Evolutionary conservation across 2,797 vertebrate genomes (phyloP).

Genomic region (Acanthornis magna): DNA sequence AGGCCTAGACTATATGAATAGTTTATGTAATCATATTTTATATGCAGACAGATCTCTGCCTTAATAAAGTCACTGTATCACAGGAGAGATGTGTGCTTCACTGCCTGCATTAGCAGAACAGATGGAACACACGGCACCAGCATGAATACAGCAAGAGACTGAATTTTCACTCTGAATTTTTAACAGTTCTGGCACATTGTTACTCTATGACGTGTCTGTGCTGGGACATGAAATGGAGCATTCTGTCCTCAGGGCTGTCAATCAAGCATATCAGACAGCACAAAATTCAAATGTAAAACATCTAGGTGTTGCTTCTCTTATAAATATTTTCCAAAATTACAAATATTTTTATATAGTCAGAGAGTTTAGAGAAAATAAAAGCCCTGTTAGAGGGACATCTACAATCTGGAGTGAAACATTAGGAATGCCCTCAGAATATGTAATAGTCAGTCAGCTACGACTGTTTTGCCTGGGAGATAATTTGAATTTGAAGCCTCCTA

Average conservation of each 20-base stretch:
- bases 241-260: neutral
- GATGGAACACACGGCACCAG: neutral
- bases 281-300: neutral
- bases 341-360: neutral
- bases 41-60: slow-evolving; percentile 2
- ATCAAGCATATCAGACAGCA: neutral
- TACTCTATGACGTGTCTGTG: neutral
- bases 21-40: slow-evolving; percentile 29
- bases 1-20: slow-evolving; percentile 20
- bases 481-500: neutral
- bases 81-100: neutral
- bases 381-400: neutral
- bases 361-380: neutral
- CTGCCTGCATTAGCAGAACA: neutral
- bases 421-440: neutral
- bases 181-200: neutral
- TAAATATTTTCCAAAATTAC: neutral
- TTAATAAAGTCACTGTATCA: neutral
- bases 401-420: neutral
- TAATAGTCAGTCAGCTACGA: neutral
- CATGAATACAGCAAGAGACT: neutral
- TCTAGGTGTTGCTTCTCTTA: neutral
- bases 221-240: neutral
- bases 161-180: neutral
- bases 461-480: neutral